Evolutionary conservation across 2,113 vertebrate genomes (phyloP), one percentile per base, ranked within the genome.

Genomic region (Ariopsis seemanni): DNA sequence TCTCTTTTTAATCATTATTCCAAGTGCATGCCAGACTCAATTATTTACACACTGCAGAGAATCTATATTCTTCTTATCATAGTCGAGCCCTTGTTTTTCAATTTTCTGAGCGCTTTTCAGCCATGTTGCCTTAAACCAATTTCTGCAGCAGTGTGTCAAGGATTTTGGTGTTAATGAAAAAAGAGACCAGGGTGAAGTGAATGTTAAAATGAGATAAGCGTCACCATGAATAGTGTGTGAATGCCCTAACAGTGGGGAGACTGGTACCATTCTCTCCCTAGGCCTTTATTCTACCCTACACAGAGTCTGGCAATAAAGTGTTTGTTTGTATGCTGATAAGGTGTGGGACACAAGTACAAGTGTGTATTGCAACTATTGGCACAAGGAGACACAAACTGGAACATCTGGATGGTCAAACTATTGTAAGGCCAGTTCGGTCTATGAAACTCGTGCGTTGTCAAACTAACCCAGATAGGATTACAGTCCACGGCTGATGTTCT

Each of bases 51-150:
- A 14, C 17, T 83, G 82, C 87, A 86, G 8, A 72, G 86, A 55
- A 9, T 69, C 78, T 65, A 69, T 84, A 84, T 86, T 89, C 90
- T 86, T 85, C 84, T 90, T 92, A 84, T 89, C 89, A 82, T 85
- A 91, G 86, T 82, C 83, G 71, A 50, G 60, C 69, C 80, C 84
- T 92, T 91, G 92, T 92, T 91, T 42, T 91, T 92, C 90, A 87
- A 86, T 91, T 93, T 88, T 84, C 88, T 77, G 57, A 34, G 17
- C 65, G 55, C 90, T 89, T 91, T 89, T 92, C 93, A 78, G 87
- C 65, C 87, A 69, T 82, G 90, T 93, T 88, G 91, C 88, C 91
- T 93, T 91, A 92, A 94, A 93, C 90, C 93, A 92, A 93, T 93
- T 93, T 90, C 88, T 67, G 72, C 65, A 88, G 89, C 75, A 85